Evolutionary conservation across 2,113 vertebrate genomes (phyloP), one percentile per base, ranked within the genome.

Genomic region (Hiodon tergisus): DNA sequence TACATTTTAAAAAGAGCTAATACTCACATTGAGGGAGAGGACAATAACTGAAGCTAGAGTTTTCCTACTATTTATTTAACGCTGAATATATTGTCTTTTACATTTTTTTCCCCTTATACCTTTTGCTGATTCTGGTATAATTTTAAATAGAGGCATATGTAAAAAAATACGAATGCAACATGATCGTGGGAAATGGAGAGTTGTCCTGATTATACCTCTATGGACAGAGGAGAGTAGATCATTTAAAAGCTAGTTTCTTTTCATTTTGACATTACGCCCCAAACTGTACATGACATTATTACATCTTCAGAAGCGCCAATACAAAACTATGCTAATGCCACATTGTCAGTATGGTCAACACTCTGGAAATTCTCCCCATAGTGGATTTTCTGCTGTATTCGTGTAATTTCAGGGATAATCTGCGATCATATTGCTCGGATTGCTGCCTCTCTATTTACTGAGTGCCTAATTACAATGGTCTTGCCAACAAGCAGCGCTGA

Each of bases 381-480:
- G 58, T 51, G 71, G 47, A 14, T 52, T 67, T 67, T 67, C 65
- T 50, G 10, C 17, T 52, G 31, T 55, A 16, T 70, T 71, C 13
- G 10, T n/a, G 74, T 51, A 69, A 61, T 17, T 69, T 57, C 63
- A 11, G 61, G 78, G 72, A 61, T 58, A 78, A 77, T 0, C 2
- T 5, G 71, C 5, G 71, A 68, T 77, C 78, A 50, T 14, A 5
- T 80, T 80, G 69, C 74, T 80, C 81, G 72, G 65, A 80, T 54
- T 65, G 72, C 17, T 14, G 66, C 81, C 70, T 55, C 61, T 0
- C 16, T 82, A 73, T 81, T 78, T 81, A 78, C 82, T 69, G 65
- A 75, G 62, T 58, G 79, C 67, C 70, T 85, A 78, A 81, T 13
- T 51, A 73, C 73, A 58, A 17, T 54, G 76, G 74, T 65, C 0